phyloP scores from a whole-genome alignment of 1,140 invertebrate genomes.

The Scaptomyza graminum region DNA sequence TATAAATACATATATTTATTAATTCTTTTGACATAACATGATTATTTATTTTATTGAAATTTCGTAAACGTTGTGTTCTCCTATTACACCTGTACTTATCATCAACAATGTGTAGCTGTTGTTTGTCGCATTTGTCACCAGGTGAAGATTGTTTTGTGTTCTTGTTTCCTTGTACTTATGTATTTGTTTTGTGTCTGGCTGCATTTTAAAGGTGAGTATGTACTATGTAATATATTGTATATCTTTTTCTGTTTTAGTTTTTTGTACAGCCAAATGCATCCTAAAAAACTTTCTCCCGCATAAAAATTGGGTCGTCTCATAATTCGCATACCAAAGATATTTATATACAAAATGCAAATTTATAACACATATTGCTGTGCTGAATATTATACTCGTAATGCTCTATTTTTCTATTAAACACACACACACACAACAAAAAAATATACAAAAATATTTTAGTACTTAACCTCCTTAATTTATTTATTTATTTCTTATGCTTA shows the following conservation, averaged over 20 bases:
- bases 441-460: constrained; percentile 20
- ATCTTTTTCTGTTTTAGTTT: constrained; percentile 22
- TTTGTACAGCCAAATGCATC: constrained; percentile 35
- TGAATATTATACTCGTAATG: constrained; percentile 46
- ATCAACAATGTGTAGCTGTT: constrained; percentile 44
- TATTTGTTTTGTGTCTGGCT: constrained; percentile 34
- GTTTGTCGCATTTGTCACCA: constrained; percentile 52
- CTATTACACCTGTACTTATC: constrained; percentile 30
- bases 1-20: constrained; percentile 25
- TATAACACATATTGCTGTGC: constrained; percentile 53
- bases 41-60: constrained; percentile 39
- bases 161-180: constrained; percentile 31
- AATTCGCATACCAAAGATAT: constrained; percentile 70
- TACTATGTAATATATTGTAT: neutral
- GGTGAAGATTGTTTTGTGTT: constrained; percentile 51
- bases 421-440: constrained; percentile 10
- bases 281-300: neutral
- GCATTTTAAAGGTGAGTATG: constrained; percentile 57
- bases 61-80: constrained; percentile 61
- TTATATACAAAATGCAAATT: constrained; percentile 38
- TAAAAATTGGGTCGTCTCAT: constrained; percentile 21
- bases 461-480: constrained; percentile 41
- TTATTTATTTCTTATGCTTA: constrained; percentile 63
- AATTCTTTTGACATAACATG: constrained; percentile 11
- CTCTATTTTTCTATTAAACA: constrained; percentile 18